These are phyloP conservation scores for Teleopsis dalmanni DNA, from an alignment of 1,140 invertebrate species.

Conservation along the genomic window DNA sequence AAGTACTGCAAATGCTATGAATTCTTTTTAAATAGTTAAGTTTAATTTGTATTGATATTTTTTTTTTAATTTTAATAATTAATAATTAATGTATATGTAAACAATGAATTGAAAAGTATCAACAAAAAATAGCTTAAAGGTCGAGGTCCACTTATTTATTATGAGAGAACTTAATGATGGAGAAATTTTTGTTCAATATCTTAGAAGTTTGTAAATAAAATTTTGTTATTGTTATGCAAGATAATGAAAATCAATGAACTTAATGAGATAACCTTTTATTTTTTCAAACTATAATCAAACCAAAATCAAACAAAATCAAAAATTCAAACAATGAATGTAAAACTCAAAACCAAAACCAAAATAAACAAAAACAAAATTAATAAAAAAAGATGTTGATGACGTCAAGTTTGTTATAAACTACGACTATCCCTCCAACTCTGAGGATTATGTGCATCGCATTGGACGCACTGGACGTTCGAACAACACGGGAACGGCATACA, in stretches of 20 bases:
- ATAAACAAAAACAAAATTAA: too few species aligned
- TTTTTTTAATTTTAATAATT: conserved; percentile 3
- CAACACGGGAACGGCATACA: conserved; percentile 94
- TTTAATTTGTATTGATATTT: too few species aligned
- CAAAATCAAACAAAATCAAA: conserved; percentile 15
- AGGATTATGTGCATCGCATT: conserved; percentile 99
- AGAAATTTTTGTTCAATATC: conserved; percentile 45
- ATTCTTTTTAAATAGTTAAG: too few species aligned
- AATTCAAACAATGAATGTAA: conserved; percentile 4
- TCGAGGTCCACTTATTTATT: conserved; percentile 44
- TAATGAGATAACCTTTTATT: conserved; percentile 6
- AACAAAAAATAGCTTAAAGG: conserved; percentile 30
- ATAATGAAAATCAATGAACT: conserved; percentile 13
- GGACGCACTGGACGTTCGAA: conserved; percentile 93
- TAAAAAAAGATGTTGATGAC: conserved; percentile 94
- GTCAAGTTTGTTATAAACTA: conserved; percentile 99
- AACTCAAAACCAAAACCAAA: not conserved
- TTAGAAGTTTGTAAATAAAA: conserved; percentile 7
- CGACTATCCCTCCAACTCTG: conserved; percentile 97
- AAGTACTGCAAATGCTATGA: too few species aligned
- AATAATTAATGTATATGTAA: conserved; percentile 33
- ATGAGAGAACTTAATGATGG: conserved; percentile 42
- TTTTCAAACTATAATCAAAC: conserved; percentile 2
- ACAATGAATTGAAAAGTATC: conserved; percentile 15
- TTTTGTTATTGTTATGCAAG: conserved; percentile 6